These are phyloP conservation scores for Andricus grossulariae DNA, from an alignment of 1,140 invertebrate species.

Conservation along the genomic window DNA sequence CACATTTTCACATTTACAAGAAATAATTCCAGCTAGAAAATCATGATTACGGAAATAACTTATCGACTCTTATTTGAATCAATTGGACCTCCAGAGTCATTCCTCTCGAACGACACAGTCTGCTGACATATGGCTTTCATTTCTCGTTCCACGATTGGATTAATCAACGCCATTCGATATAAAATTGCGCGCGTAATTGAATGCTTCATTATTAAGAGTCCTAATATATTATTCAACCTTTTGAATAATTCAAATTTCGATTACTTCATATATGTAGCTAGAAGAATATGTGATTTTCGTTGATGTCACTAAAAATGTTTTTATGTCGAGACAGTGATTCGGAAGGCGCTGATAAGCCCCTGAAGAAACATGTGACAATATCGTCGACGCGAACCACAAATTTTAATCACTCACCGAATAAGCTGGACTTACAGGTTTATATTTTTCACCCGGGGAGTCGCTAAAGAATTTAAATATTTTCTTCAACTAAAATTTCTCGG, in stretches of 20 bases:
- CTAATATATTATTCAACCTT: background rate
- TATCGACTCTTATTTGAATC: slow-evolving; percentile 25
- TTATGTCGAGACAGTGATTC: slow-evolving; percentile 12
- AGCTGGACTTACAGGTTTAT: background rate
- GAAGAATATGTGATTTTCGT: background rate
- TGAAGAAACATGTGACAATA: slow-evolving; percentile 22
- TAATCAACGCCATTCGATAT: slow-evolving; percentile 1
- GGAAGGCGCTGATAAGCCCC: slow-evolving; percentile 1
- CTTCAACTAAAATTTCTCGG: background rate
- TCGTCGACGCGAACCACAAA: background rate
- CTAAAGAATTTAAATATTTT: background rate
- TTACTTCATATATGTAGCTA: too few relatives aligned
- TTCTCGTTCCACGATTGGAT: background rate
- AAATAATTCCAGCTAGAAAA: background rate
- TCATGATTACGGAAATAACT: background rate
- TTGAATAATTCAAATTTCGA: too few relatives aligned
- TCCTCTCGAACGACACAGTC: background rate
- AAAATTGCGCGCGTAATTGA: slow-evolving; percentile 1
- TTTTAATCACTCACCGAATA: background rate
- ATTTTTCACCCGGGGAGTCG: background rate
- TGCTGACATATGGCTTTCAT: slow-evolving; percentile 15
- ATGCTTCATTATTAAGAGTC: background rate
- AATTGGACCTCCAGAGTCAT: background rate
- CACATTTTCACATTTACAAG: background rate
- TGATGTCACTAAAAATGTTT: background rate